Conservation (phyloP, 1,140 invertebrate genomes). For the Plectrocnemia conspersa region DNA sequence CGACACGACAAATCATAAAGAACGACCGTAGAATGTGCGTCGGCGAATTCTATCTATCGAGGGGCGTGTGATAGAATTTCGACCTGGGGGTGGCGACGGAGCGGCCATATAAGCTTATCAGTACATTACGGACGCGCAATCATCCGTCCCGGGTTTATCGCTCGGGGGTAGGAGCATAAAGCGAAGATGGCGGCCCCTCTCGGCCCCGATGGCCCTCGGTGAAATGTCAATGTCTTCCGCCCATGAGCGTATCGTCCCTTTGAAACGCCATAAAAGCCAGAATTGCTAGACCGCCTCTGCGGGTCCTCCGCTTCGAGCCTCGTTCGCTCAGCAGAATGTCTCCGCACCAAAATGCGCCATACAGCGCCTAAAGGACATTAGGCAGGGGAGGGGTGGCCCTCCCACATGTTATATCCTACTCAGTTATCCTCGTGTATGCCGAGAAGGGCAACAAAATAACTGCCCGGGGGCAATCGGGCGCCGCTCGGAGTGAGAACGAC, state of each 20-base stretch:
- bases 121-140: slow-evolving; percentile 32
- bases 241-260: slow-evolving; percentile 31
- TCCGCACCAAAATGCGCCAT: slow-evolving; percentile 20
- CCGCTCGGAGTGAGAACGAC: slow-evolving; percentile 4
- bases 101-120: slow-evolving; percentile 36
- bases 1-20: slow-evolving; percentile 29
- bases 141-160: slow-evolving; percentile 33
- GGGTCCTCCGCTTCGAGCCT: background rate
- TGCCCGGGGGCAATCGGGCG: slow-evolving; percentile 28
- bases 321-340: slow-evolving; percentile 1
- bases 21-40: slow-evolving; percentile 26
- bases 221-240: slow-evolving; percentile 36
- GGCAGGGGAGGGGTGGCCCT: slow-evolving; percentile 20
- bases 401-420: slow-evolving; percentile 34
- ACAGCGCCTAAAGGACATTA: slow-evolving; percentile 23
- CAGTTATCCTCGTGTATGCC: slow-evolving; percentile 33
- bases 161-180: slow-evolving; percentile 22
- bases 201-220: slow-evolving; percentile 33
- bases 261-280: slow-evolving; percentile 24
- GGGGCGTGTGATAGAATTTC: background rate
- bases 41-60: slow-evolving; percentile 9
- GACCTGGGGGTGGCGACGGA: background rate
- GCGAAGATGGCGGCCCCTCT: slow-evolving; percentile 33
- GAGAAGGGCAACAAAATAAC: slow-evolving; percentile 36
- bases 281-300: slow-evolving; percentile 19